Conservation (phyloP, 2,888 invertebrate species). For the Drosophila leonis region DNA sequence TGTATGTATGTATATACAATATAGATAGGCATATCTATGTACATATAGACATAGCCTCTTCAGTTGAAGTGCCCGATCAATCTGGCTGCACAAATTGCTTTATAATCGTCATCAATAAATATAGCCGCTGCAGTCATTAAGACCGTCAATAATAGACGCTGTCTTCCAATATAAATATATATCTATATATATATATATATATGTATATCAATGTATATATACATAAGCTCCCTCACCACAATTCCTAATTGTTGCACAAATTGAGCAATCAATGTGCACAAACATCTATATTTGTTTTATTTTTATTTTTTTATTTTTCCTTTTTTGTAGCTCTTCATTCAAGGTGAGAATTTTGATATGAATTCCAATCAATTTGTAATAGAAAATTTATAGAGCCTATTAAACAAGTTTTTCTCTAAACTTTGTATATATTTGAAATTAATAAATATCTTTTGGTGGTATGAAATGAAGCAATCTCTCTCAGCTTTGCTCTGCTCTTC, state of each 20-base stretch:
- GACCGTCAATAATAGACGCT: constrained; percentile 12
- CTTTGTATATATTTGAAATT: too few species aligned
- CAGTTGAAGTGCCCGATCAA: not conserved
- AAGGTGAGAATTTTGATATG: constrained; percentile 5
- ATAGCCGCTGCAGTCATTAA: constrained; percentile 72
- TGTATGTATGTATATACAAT: not conserved
- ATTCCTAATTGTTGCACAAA: constrained; percentile 43
- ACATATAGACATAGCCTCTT: not conserved
- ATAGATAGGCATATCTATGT: not conserved
- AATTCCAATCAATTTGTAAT: not conserved
- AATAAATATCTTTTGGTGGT: too few species aligned
- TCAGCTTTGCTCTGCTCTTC: not conserved
- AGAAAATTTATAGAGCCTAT: too few species aligned
- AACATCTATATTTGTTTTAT: not conserved
- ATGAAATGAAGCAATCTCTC: too few species aligned
- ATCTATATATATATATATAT: not conserved
- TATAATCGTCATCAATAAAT: constrained; percentile 79
- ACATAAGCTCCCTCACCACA: not conserved
- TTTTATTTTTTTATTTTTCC: not conserved
- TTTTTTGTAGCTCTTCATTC: not conserved
- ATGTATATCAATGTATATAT: not conserved
- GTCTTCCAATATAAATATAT: constrained; percentile 11
- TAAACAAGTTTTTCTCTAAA: too few species aligned
- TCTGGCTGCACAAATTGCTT: constrained; percentile 69
- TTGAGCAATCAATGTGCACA: constrained; percentile 51